A percentile compares a stretch with the other conserved stretches of the same genome.
These are phyloP conservation scores for Connochaetes taurinus DNA, from an alignment of 2,113 vertebrate species.

Conservation along the genomic window DNA sequence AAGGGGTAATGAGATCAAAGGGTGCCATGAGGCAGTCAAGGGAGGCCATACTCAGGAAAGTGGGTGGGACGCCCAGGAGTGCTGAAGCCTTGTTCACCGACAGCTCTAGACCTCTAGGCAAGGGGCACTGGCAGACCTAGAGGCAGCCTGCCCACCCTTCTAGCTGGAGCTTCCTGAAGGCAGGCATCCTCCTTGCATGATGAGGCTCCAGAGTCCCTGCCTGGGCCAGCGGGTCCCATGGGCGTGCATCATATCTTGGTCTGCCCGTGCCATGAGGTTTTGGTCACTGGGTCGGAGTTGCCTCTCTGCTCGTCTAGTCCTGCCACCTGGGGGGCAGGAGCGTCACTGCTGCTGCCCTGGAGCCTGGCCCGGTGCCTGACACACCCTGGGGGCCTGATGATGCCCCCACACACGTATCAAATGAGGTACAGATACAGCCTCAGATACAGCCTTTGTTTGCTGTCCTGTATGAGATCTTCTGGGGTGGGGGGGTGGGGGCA, in stretches of 20 bases:
- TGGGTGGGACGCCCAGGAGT: neutral
- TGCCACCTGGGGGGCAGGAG: neutral
- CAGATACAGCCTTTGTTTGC: neutral
- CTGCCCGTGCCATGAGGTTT: neutral
- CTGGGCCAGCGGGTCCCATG: neutral
- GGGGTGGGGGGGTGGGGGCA: neutral
- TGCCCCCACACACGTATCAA: rapidly evolving
- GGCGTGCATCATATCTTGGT: neutral
- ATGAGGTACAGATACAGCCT: neutral
- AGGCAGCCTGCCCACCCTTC: neutral
- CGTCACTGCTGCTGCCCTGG: neutral
- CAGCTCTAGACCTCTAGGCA: neutral
- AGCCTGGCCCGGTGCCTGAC: neutral
- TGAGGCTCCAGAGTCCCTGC: neutral
- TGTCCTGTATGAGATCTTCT: neutral
- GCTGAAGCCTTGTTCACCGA: neutral
- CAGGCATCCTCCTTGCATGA: rapidly evolving
- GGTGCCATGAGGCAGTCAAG: neutral
- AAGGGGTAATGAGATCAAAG: neutral
- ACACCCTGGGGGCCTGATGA: neutral
- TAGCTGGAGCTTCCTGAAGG: neutral
- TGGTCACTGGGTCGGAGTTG: neutral
- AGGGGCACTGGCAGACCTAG: neutral
- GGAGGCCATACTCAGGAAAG: neutral
- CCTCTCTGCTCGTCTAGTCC: neutral